Evolutionary conservation across 2,113 vertebrate genomes (phyloP), one percentile per base, ranked within the genome.

Genomic region (Epinephelus fuscoguttatus): DNA sequence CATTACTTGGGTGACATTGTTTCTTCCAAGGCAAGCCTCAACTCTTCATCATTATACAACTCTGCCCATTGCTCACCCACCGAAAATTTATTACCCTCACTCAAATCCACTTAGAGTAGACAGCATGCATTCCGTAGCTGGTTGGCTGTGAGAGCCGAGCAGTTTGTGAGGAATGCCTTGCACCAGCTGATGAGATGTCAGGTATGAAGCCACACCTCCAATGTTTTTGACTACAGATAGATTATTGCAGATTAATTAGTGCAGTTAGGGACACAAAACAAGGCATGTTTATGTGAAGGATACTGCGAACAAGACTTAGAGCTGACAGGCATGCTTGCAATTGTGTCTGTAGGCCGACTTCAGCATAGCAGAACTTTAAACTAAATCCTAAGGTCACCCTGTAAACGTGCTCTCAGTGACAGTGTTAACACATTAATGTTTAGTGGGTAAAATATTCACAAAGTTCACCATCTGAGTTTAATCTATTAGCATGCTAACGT

Each of bases 1-100:
- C 88, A 89, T 93, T 96, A 91, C 95, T 91, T 61, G 81, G 89
- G 91, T 70, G 95, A 96, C 95, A 96, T 83, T 93, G 95, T 95
- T 96, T 95, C 94, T 94, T 94, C 87, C 84, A 21, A 95, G 96
- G 95, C 98, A 97, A 97, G 97, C 96, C 97, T 85, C 92, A 95
- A 98, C 96, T 90, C 83, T 96, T 97, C 97, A 92, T 92, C 93
- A 71, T 95, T 94, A 95, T 95, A 96, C 96, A 96, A 96, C 94
- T 94, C 91, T 86, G 91, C 92, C 90, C 93, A 91, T 94, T 93
- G 95, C 96, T 96, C 95, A 96, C 93, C 95, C 93, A 86, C 88
- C 64, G 95, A 96, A 96, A 96, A 97, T 97, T 94, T 97, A 97
- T 97, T 95, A 94, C 95, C 95, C 89, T 90, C 61, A 53, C 77